Evolutionary conservation across 1,140 invertebrate genomes (phyloP).

Genomic region (Euwallacea similis): DNA sequence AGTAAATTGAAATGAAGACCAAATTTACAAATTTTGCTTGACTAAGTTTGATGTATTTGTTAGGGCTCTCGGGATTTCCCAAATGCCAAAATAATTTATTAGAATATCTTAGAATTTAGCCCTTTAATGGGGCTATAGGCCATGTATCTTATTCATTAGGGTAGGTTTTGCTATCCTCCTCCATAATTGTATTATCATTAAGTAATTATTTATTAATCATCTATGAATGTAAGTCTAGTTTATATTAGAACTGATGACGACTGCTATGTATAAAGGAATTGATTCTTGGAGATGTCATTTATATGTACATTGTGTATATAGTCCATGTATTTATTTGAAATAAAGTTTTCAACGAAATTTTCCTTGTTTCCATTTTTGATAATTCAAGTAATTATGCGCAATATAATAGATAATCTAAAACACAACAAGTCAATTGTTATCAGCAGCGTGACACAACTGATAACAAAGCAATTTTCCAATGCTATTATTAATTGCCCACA

Average conservation of each 20-base stretch:
- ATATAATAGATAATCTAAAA: too few relatives aligned
- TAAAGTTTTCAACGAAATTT: slow-evolving; percentile 8
- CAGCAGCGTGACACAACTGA: slow-evolving; percentile 11
- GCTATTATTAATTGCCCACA: neutral
- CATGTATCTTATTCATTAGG: slow-evolving; percentile 8
- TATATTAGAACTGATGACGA: slow-evolving; percentile 32
- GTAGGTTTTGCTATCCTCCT: too few relatives aligned
- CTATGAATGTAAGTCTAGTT: neutral
- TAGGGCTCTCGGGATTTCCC: neutral
- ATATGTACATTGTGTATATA: slow-evolving; percentile 26
- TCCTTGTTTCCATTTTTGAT: too few relatives aligned
- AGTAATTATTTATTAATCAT: slow-evolving; percentile 8
- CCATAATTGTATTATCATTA: neutral
- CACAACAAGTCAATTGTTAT: neutral
- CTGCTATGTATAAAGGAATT: slow-evolving; percentile 35
- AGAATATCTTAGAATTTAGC: neutral
- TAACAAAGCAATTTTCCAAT: neutral
- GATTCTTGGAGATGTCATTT: slow-evolving; percentile 24
- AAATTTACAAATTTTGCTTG: too few relatives aligned
- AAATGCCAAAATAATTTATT: slow-evolving; percentile 10
- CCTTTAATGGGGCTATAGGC: neutral
- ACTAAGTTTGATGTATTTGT: too few relatives aligned
- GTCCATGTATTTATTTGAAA: slow-evolving; percentile 15
- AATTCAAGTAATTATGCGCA: too few relatives aligned
- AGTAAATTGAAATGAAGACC: neutral